Conservation (phyloP, 2,888 invertebrate species). For the Embidobia sp. region DNA sequence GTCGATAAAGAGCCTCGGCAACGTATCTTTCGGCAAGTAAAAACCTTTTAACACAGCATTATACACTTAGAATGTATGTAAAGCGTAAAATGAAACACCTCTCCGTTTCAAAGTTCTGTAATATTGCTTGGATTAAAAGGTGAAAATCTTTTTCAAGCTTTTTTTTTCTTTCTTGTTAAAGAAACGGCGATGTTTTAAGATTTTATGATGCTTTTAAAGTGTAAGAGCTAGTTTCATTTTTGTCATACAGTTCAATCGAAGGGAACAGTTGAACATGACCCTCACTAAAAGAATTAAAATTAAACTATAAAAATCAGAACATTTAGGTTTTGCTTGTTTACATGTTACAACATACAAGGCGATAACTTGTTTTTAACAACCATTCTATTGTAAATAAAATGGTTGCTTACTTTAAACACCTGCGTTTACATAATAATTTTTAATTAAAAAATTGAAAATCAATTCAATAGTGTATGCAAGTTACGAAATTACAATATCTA, state of each 20-base stretch:
- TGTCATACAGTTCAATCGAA: slow-evolving; percentile 21
- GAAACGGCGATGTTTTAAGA: slow-evolving; percentile 8
- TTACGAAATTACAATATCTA: too few relatives aligned
- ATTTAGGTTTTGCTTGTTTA: too few relatives aligned
- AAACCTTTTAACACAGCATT: slow-evolving; percentile 40
- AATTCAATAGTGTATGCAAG: too few relatives aligned
- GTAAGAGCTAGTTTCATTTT: slow-evolving; percentile 28
- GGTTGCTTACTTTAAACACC: too few relatives aligned
- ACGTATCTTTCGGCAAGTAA: slow-evolving; percentile 38
- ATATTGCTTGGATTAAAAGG: slow-evolving; percentile 38
- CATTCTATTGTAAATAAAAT: too few relatives aligned
- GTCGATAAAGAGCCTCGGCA: slow-evolving; percentile 43
- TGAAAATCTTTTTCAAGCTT: slow-evolving; percentile 32
- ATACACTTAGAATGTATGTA: slow-evolving; percentile 36
- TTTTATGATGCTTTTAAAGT: slow-evolving; percentile 29
- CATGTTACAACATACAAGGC: too few relatives aligned
- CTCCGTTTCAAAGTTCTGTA: slow-evolving; percentile 32
- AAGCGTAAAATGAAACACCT: slow-evolving; percentile 40
- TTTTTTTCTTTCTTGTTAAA: slow-evolving; percentile 35
- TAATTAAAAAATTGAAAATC: too few relatives aligned
- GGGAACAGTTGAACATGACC: slow-evolving; percentile 10
- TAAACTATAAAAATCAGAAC: too few relatives aligned
- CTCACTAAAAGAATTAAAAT: neutral
- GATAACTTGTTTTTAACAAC: too few relatives aligned
- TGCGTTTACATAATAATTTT: too few relatives aligned